Base-by-base conservation (phyloP, 2,113 vertebrate genomes). In the Prunella himalayana region DNA sequence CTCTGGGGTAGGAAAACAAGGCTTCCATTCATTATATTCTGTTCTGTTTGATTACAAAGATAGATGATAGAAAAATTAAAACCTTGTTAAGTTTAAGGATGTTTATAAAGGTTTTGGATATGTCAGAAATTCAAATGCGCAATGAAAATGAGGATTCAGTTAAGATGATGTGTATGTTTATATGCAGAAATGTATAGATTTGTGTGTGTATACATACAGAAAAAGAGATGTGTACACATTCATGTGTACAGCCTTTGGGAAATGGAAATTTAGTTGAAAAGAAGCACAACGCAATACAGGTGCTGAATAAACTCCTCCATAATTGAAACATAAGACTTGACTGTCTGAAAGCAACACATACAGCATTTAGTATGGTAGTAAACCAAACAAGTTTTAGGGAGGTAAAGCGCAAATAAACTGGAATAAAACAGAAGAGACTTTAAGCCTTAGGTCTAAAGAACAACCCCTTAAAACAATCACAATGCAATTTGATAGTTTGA, bases 211-310 rank as follows among this genome's bases (percentile, higher is more conserved):
- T 44, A 78, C 41, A 68, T 64, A 81, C 7, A 70, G 54, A 72
- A 88, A 90, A 84, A 75, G 49, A 78, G 25, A 57, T 51, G 57
- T 57, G 63, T 86, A 89, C 66, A 81, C 72, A 87, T 96, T 86
- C 84, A 81, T 80, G 70, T 45, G 53, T 75, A 94, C 31, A 95
- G 93, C 96, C 91, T 96, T 95, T 86, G 87, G 93, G 97, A 97
- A 97, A 97, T 94, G 90, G 95, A 97, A 97, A 96, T 95, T 93
- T 87, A 77, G 44, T 94, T 91, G 92, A 88, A 97, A 97, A 97
- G 87, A 91, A 82, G 73, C 57, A 86, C 49, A 63, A 30, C 41
- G 35, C 88, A 97, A 94, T 96, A 92, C 90, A 97, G 92, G 94
- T 94, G 85, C 86, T 94, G 93, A 92, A 94, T 92, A 97, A 97